Evolutionary conservation across 1,140 invertebrate species (phyloP), one percentile per base, ranked within the genome.

Genomic region (Nephotettix cincticeps): DNA sequence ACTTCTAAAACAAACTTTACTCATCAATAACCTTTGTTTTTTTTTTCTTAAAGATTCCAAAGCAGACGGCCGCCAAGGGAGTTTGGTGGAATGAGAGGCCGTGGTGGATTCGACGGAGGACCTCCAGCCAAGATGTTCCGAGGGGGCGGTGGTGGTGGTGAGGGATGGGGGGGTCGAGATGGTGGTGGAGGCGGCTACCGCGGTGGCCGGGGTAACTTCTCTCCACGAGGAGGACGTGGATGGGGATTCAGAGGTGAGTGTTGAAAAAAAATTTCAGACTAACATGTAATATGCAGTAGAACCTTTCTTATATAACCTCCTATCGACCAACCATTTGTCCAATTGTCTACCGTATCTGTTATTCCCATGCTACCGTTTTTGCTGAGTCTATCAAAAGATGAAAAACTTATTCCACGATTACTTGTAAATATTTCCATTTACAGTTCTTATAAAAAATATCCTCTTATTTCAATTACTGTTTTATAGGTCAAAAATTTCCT

Each of bases 121-220:
- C 66, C 75, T 14, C 77, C 79, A 40, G 71, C 78, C 0, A 83
- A 84, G 73, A 77, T 79, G 68, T 75, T 76, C 64, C 75, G 82
- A 1, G 70, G 72, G 27, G 73, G 72, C 11, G 75, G 76, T 32
- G 74, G 75, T 43, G 32, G 74, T 71, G 76, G 73, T 23, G 67
- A 28, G 45, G 68, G 58, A 28, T 47, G 79, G 14, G 79, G 81
- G 19, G 82, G 80, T 79, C 79, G 79, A 23, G 74, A 71, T 51
- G 78, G 79, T 2, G 79, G 76, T 25, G 78, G 79, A 1, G 77
- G 81, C 2, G 78, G 81, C 27, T 61, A 21, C 51, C 64, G 69
- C 40, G 58, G 68, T 66, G 73, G 74, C 51, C 36, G 51, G 40
- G 69, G 75, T 43, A 71, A 73, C 13, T 69, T 58, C 56, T 58